A percentile compares a stretch with the other conserved stretches of the same genome.
phyloP scores from a whole-genome alignment of 2,888 invertebrate genomes.

The Dynastes grantii region DNA sequence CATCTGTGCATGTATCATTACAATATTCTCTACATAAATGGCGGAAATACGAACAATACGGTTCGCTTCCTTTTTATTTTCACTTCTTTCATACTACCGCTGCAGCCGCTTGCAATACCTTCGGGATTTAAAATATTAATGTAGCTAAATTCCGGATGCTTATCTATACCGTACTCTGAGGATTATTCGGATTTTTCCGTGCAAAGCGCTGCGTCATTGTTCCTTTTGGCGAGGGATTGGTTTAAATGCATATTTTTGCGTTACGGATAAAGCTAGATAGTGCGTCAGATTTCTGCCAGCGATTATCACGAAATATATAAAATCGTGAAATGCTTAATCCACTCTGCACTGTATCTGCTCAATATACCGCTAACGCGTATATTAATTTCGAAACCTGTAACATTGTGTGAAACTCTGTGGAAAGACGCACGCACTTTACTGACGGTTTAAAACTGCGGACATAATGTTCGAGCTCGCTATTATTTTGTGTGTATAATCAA shows the following conservation, averaged over 20 bases:
- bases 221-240: constrained; percentile 6
- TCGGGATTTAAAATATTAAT: constrained; percentile 28
- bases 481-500: too few species aligned
- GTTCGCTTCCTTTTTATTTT: constrained; percentile 11
- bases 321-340: neutral
- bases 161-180: constrained; percentile 22
- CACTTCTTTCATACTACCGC: constrained; percentile 8
- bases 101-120: constrained; percentile 16
- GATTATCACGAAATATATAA: neutral
- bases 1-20: neutral
- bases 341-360: too few species aligned
- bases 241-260: constrained; percentile 20
- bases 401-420: too few species aligned
- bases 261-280: neutral
- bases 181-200: constrained; percentile 24
- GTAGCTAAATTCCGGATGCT: constrained; percentile 30
- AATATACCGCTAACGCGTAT: too few species aligned
- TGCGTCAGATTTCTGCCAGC: neutral
- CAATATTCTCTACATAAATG: constrained; percentile 1
- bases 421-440: too few species aligned
- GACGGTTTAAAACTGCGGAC: too few species aligned
- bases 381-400: too few species aligned
- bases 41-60: neutral
- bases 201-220: neutral
- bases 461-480: too few species aligned